These are phyloP conservation scores for Sarcophaga variegata DNA, from an alignment of 2,888 invertebrate genomes.

Conservation along the genomic window DNA sequence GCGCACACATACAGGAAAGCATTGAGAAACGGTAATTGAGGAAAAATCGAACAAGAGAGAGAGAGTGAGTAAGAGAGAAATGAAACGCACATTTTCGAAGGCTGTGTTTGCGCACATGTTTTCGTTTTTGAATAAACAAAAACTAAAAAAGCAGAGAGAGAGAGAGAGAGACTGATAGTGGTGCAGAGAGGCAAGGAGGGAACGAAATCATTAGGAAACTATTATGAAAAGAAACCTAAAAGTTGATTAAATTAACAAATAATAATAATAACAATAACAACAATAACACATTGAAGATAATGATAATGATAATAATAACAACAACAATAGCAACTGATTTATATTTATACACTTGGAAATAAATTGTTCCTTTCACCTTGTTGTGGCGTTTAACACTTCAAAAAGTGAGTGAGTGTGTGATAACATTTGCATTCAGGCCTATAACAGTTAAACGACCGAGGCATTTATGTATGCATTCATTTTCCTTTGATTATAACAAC, in stretches of 20 bases:
- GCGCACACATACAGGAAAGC: too few species aligned
- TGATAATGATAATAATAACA: background rate
- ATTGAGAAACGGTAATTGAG: background rate
- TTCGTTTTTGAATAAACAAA: conserved; percentile 47
- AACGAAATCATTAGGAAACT: background rate
- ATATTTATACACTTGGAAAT: too few species aligned
- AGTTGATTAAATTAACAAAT: conserved; percentile 12
- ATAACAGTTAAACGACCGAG: too few species aligned
- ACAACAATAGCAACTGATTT: background rate
- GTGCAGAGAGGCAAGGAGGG: background rate
- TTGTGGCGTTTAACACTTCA: too few species aligned
- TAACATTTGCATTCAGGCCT: too few species aligned
- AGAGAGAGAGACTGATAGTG: background rate
- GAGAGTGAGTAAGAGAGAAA: conserved; percentile 28
- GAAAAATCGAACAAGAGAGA: conserved; percentile 18
- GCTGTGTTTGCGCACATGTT: conserved; percentile 61
- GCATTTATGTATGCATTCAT: too few species aligned
- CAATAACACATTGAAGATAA: conserved; percentile 15
- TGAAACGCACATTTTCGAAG: conserved; percentile 46
- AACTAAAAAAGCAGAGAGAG: conserved; percentile 10
- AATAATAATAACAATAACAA: conserved; percentile 2
- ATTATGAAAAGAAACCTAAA: conserved; percentile 1
- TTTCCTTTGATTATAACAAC: too few species aligned
- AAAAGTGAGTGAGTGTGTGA: too few species aligned
- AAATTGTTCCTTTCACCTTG: too few species aligned